Conservation (phyloP, 2,888 invertebrate genomes). For the Cephus runcator region DNA sequence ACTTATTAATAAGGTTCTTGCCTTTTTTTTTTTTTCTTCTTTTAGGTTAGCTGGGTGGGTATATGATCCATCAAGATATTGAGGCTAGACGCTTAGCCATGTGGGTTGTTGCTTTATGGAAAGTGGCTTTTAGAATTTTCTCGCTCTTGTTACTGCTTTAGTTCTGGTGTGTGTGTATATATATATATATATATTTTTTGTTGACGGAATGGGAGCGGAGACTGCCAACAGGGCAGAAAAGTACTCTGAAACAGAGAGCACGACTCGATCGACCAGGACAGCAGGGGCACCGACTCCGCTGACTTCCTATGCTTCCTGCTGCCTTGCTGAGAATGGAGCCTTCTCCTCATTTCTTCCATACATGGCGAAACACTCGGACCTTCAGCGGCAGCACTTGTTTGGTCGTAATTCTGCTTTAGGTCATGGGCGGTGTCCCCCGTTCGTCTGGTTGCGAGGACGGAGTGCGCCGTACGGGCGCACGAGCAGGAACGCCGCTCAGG, state of each 20-base stretch:
- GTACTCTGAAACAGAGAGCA: background rate
- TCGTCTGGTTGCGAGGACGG: constrained; percentile 4
- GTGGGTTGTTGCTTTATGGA: background rate
- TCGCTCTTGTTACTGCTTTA: background rate
- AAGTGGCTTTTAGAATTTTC: background rate
- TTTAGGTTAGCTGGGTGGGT: background rate
- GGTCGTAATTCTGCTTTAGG: constrained; percentile 28
- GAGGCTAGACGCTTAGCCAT: background rate
- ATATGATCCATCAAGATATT: background rate
- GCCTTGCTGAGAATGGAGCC: constrained; percentile 47
- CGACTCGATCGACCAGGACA: background rate
- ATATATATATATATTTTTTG: background rate
- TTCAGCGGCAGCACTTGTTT: constrained; percentile 54
- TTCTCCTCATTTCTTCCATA: constrained; percentile 63
- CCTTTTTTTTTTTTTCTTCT: background rate
- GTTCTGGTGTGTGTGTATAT: too few species aligned
- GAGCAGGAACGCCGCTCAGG: background rate
- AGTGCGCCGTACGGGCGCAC: background rate
- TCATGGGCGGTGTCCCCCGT: constrained; percentile 40
- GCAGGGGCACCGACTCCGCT: background rate
- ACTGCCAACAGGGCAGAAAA: background rate
- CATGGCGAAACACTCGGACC: constrained; percentile 44
- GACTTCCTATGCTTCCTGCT: constrained; percentile 38
- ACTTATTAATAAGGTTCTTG: background rate
- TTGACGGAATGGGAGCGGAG: background rate